Conservation (phyloP, 2,888 invertebrate species). For the Iphiclides podalirius region DNA sequence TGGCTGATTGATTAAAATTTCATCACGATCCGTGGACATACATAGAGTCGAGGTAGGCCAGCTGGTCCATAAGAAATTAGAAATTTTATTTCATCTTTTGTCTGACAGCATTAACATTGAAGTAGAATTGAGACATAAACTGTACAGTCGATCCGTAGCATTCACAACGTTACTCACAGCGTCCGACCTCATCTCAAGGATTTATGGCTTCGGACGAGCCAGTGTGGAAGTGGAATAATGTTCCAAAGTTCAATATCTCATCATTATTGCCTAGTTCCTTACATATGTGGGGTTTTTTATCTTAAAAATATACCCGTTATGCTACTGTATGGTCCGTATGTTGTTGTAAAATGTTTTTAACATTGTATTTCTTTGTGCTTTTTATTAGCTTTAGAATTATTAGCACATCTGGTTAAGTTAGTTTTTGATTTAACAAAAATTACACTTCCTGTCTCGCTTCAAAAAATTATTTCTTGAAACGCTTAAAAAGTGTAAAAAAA, state of each 20-base stretch:
- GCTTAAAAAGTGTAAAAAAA: no score
- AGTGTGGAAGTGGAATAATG: slow-evolving; percentile 16
- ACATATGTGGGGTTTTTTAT: slow-evolving; percentile 17
- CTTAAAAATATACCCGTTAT: slow-evolving; percentile 3
- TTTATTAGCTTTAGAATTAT: no score
- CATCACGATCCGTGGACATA: no score
- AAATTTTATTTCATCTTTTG: neutral
- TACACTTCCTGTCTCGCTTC: no score
- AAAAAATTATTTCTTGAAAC: no score
- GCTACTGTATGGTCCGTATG: neutral
- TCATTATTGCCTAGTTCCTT: slow-evolving; percentile 22
- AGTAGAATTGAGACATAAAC: slow-evolving; percentile 13
- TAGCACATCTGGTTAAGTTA: no score
- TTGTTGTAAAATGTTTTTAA: no score
- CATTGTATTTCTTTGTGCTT: no score
- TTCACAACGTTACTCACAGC: slow-evolving; percentile 10
- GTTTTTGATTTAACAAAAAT: no score
- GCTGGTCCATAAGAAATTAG: no score
- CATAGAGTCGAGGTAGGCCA: no score
- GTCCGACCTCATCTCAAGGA: slow-evolving; percentile 22
- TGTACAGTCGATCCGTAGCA: slow-evolving; percentile 7
- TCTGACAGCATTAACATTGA: neutral
- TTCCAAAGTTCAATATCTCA: slow-evolving; percentile 16
- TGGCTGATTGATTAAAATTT: no score
- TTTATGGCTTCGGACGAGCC: slow-evolving; percentile 20